Base-by-base conservation (phyloP, 2,797 vertebrate species). In the Taeniopygia guttata region DNA sequence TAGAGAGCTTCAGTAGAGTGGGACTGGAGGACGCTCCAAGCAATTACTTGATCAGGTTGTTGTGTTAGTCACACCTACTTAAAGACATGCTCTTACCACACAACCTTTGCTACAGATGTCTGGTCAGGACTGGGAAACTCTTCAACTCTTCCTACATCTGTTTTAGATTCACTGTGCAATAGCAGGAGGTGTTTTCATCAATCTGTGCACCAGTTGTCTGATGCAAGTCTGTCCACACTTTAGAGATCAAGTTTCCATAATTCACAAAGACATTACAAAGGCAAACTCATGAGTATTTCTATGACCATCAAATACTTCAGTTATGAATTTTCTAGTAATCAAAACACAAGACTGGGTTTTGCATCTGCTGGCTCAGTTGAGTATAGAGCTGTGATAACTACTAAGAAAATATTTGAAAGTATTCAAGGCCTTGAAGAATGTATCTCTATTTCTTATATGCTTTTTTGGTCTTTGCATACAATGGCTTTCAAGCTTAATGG, bases 401-500 rank as follows among this genome's bases (percentile, higher is more conserved):
- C n/a, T 38, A 93, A 84, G 32, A 85, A 72, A 85, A 86, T 27
- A 4, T 89, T 82, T 94, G 38, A 20, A 91, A 81, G 29, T 21
- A 89, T 48, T 18, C 8, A 40, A 26, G 19, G 34, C 18, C 77
- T 87, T 83, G 51, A 84, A 84, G 25, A 87, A 5, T 22, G 20
- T 46, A 27, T 79, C 21, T 92, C 26, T 64, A 48, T 51, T 91
- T 51, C 22, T 64, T 60, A n/a, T 52, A 32, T 34, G 22, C 1
- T 8, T 83, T 87, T 42, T 48, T 8, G 32, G 1, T 15, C 83
- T 77, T 78, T 10, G 3, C 10, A 42, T 48, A 42, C 27, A 83
- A 43, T 70, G 78, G 14, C 20, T 89, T 94, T 90, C 75, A 95
- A 73, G 49, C 38, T 91, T 90, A 83, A 93, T 58, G 12, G 3